Percentiles rank a stretch among this genome's conserved stretches.
Conservation (phyloP, 92 coral and sea anemone species). For the Epizoanthus rinbou region DNA sequence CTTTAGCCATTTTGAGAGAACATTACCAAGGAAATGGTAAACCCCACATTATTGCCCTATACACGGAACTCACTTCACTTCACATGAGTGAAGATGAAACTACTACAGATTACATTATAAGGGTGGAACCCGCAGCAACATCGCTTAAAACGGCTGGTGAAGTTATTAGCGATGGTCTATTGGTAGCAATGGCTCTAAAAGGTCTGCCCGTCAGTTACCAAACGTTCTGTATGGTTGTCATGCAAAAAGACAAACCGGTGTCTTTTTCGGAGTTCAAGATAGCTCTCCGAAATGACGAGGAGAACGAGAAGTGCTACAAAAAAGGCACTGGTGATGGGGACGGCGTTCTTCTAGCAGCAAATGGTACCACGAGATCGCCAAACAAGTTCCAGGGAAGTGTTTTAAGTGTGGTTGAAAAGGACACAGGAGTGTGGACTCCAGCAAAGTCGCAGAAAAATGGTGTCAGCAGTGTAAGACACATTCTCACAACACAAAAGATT, state of each 20-base stretch:
- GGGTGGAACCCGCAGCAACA: slow-evolving; percentile 11
- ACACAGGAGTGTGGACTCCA: slow-evolving; percentile 26
- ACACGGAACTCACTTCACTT: slow-evolving; percentile 41
- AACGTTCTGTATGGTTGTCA: background rate
- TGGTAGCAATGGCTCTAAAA: slow-evolving; percentile 31
- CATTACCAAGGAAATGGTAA: slow-evolving; percentile 34
- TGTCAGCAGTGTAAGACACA: slow-evolving; percentile 10
- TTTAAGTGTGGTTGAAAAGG: slow-evolving; percentile 2
- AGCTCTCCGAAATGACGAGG: slow-evolving; percentile 30
- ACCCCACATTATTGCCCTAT: slow-evolving; percentile 20
- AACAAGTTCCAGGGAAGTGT: slow-evolving; percentile 31
- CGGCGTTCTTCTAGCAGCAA: background rate
- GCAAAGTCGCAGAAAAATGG: slow-evolving; percentile 12
- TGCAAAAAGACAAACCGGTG: background rate
- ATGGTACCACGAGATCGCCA: background rate
- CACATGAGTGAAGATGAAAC: slow-evolving; percentile 4
- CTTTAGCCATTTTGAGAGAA: background rate
- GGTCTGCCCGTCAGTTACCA: slow-evolving; percentile 6
- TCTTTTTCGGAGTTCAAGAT: background rate
- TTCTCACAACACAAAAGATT: background rate
- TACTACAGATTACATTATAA: slow-evolving; percentile 10
- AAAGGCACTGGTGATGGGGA: background rate
- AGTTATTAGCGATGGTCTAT: slow-evolving; percentile 34
- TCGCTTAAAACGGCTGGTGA: slow-evolving; percentile 4
- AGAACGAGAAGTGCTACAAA: slow-evolving; percentile 1